Evolutionary conservation across 2,888 invertebrate genomes (phyloP).

Genomic region (Sphecodes monilicornis): DNA sequence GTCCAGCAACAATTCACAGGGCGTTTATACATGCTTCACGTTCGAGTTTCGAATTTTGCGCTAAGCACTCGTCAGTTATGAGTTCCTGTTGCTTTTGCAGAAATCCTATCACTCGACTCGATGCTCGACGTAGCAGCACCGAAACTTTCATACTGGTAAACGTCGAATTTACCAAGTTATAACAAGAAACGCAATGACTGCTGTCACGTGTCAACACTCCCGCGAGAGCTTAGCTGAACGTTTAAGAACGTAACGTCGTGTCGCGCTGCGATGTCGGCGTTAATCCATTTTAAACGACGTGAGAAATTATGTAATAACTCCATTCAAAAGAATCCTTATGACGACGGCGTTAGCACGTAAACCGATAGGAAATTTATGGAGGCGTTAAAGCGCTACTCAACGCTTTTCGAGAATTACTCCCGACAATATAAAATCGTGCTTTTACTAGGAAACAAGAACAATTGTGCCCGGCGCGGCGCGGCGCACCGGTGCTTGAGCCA

Average conservation of each 20-base stretch:
- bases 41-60: neutral
- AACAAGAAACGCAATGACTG: conserved; percentile 53
- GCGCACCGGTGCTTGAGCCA: neutral
- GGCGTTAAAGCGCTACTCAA: neutral
- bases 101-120: neutral
- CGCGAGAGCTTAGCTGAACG: neutral
- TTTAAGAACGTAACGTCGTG: neutral
- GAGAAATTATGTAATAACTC: conserved; percentile 46
- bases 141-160: conserved; percentile 45
- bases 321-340: conserved; percentile 11
- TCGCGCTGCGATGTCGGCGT: conserved; percentile 16
- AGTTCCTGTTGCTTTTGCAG: neutral
- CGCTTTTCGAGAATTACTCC: neutral
- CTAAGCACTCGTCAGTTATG: neutral
- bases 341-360: neutral
- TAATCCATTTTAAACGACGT: conserved; percentile 34
- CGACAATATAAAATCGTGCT: neutral
- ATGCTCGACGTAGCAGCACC: conserved; percentile 6
- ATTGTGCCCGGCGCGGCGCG: neutral
- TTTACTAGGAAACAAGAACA: neutral
- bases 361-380: conserved; percentile 23
- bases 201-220: conserved; percentile 16
- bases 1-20: neutral
- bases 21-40: neutral
- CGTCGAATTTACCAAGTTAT: conserved; percentile 54